These are phyloP conservation scores for Cordilura impudica DNA, from an alignment of 2,888 invertebrate species.

Conservation along the genomic window DNA sequence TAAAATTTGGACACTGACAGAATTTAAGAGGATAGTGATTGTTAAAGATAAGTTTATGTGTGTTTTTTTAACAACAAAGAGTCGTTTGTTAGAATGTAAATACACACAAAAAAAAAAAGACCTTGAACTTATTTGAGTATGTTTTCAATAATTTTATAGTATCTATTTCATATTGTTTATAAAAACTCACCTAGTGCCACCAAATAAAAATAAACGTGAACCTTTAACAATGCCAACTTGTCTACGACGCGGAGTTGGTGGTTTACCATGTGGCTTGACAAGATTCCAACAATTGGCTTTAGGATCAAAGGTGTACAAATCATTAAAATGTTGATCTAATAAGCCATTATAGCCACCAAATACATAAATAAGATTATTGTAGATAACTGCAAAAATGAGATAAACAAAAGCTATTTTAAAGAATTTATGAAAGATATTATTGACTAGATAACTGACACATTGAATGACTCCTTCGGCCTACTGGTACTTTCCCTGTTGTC, in stretches of 20 bases:
- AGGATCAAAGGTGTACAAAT: constrained; percentile 87
- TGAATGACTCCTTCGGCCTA: constrained; percentile 93
- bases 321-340: constrained; percentile 88
- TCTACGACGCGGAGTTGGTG: constrained; percentile 83
- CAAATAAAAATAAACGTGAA: constrained; percentile 89
- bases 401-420: constrained; percentile 52
- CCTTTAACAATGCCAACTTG: constrained; percentile 89
- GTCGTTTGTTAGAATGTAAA: not conserved
- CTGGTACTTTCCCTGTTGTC: constrained; percentile 83
- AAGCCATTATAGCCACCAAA: constrained; percentile 94
- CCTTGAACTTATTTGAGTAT: not conserved
- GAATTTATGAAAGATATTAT: not conserved
- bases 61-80: too few species aligned
- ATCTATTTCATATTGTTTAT: too few species aligned
- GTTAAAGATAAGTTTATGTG: too few species aligned
- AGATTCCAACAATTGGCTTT: constrained; percentile 81
- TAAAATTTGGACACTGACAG: too few species aligned
- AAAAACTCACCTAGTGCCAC: constrained; percentile 88
- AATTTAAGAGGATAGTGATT: too few species aligned
- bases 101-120: not conserved
- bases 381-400: constrained; percentile 83
- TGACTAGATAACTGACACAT: constrained; percentile 83
- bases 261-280: constrained; percentile 80
- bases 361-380: constrained; percentile 87
- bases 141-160: not conserved